These are phyloP conservation scores for Altica lythri DNA, from an alignment of 2,888 invertebrate species.

Conservation along the genomic window DNA sequence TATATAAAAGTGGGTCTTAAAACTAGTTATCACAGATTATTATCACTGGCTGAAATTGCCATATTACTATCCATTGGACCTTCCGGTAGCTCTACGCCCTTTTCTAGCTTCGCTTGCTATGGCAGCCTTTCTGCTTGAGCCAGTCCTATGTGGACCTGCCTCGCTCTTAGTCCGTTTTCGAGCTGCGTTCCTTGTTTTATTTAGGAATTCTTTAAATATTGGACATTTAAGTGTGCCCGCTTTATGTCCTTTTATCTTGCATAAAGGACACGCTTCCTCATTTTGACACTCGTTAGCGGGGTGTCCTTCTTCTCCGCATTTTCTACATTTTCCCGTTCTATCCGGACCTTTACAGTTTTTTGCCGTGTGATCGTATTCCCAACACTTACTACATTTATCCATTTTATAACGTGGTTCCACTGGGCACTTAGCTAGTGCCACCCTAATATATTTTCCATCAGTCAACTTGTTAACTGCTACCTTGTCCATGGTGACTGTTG, in stretches of 20 bases:
- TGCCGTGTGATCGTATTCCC: not conserved
- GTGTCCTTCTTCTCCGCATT: constrained; percentile 2
- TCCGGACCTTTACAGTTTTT: constrained; percentile 3
- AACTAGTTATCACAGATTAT: too few species aligned
- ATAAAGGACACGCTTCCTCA: not conserved
- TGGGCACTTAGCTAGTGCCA: not conserved
- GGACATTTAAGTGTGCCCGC: constrained; percentile 2
- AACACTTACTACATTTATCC: not conserved
- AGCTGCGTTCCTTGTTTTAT: too few species aligned
- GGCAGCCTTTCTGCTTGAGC: too few species aligned
- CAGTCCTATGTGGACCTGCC: too few species aligned
- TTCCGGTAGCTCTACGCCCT: too few species aligned
- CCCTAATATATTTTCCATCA: not conserved
- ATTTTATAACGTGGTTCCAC: not conserved
- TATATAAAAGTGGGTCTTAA: too few species aligned
- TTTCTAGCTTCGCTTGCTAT: too few species aligned
- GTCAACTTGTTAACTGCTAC: not conserved
- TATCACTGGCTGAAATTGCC: too few species aligned
- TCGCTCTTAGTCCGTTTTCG: not conserved
- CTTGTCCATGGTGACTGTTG: not conserved
- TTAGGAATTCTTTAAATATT: constrained; percentile 1
- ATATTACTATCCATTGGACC: too few species aligned
- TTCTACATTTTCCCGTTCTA: not conserved
- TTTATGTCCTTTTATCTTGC: not conserved
- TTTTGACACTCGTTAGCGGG: not conserved